Percentiles rank a stretch among this genome's conserved stretches.
These are phyloP conservation scores for Hippocampus mohnikei DNA, from an alignment of 2,113 vertebrate species.

Conservation along the genomic window DNA sequence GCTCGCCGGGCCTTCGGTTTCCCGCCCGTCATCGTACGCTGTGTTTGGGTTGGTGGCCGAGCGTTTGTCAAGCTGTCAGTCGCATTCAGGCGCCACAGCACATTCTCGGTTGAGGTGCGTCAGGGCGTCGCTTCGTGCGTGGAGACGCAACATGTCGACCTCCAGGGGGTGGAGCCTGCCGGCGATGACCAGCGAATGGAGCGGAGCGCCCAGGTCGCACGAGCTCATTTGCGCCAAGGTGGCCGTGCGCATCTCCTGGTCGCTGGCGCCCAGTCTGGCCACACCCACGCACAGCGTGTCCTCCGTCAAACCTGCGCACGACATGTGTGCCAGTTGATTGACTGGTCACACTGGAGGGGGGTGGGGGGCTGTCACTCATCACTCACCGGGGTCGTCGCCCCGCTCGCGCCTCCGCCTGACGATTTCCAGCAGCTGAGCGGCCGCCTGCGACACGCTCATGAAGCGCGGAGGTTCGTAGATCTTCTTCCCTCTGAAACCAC, in stretches of 20 bases:
- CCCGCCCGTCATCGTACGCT: not conserved
- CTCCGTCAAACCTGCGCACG: conserved; percentile 60
- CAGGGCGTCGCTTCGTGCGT: conserved; percentile 39
- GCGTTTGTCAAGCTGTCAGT: not conserved
- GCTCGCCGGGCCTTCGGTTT: no score
- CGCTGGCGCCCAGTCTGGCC: conserved; percentile 83
- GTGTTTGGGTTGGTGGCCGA: not conserved
- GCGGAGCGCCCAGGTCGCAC: conserved; percentile 81
- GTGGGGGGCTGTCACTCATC: not conserved
- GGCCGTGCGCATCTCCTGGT: conserved; percentile 80
- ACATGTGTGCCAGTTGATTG: not conserved
- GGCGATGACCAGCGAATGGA: conserved; percentile 88
- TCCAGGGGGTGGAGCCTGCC: conserved; percentile 89
- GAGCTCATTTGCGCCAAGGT: conserved; percentile 79
- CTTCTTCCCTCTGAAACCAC: conserved; percentile 79
- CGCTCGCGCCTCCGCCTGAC: conserved; percentile 74
- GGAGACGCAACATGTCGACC: conserved; percentile 85
- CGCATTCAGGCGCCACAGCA: conserved; percentile 56
- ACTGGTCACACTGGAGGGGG: not conserved
- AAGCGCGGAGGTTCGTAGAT: conserved; percentile 89
- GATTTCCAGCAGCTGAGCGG: conserved; percentile 85
- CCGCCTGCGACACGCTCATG: conserved; percentile 88
- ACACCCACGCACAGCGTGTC: conserved; percentile 74
- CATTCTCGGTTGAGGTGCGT: conserved; percentile 21
- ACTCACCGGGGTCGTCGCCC: conserved; percentile 80